Percentiles rank a stretch among this genome's conserved stretches.
Conservation (phyloP, 2,797 vertebrate species). For the Spinibarbus caldwelli region DNA sequence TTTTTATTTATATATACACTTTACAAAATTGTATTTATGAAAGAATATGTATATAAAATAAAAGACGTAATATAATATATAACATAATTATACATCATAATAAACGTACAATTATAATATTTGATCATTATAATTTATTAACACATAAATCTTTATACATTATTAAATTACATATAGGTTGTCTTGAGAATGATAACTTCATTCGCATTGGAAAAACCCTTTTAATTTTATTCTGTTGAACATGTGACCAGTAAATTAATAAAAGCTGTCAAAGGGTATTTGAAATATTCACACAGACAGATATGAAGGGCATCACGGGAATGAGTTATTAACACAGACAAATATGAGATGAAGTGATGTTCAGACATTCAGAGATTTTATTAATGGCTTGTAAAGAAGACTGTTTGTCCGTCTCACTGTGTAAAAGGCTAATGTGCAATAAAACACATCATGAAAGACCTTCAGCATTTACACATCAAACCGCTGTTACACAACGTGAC, state of each 20-base stretch:
- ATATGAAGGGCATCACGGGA: background rate
- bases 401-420: background rate
- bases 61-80: too few species aligned
- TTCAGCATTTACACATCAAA: slow-evolving; percentile 3
- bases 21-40: too few species aligned
- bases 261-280: background rate
- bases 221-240: background rate
- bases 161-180: too few species aligned
- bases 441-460: slow-evolving; percentile 16
- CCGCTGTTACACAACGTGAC: slow-evolving; percentile 64
- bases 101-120: too few species aligned
- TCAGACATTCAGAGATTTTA: background rate
- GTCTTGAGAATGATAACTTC: background rate
- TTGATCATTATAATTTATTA: too few species aligned
- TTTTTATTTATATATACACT: too few species aligned
- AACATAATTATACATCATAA: too few species aligned
- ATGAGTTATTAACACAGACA: background rate
- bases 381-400: background rate
- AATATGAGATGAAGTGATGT: background rate
- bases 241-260: background rate
- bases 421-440: slow-evolving; percentile 9
- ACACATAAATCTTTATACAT: too few species aligned
- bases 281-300: background rate
- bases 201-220: background rate
- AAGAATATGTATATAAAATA: too few species aligned